Evolutionary conservation across 2,888 invertebrate species (phyloP), one percentile per base, ranked within the genome.

Genomic region (Carpatolechia fugitivella): DNA sequence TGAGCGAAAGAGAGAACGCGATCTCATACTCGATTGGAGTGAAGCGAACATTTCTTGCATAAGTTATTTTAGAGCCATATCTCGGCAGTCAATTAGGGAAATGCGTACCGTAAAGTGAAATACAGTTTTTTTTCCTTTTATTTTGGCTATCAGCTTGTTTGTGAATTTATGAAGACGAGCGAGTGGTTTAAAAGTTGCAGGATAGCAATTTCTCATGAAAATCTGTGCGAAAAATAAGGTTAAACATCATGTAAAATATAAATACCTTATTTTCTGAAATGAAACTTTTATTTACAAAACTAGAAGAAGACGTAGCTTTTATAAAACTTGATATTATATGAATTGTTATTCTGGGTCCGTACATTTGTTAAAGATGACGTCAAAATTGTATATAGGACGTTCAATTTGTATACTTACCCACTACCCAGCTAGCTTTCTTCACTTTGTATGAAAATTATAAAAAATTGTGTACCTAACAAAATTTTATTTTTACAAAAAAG

Each of bases 151-250:
- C 44, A 44, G 44, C n/a, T 6, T 40, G 20, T 5, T 24, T 11
- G 44, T 11, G 24, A 7, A 3, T 20, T 14, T 16, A 16, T 7
- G 40, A 72, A 24, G 24, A n/a, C n/a, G n/a, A n/a, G n/a, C n/a
- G n/a, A n/a, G n/a, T n/a, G n/a, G n/a, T n/a, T n/a, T n/a, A n/a
- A n/a, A n/a, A n/a, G n/a, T n/a, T n/a, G n/a, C n/a, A n/a, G n/a
- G n/a, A n/a, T n/a, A n/a, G n/a, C n/a, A n/a, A n/a, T n/a, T 31
- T 31, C 31, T 31, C 31, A 6, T n/a, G 11, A 31, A 31, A 10
- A 31, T 31, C 31, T 1, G n/a, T n/a, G n/a, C n/a, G n/a, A n/a
- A n/a, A n/a, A n/a, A n/a, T n/a, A n/a, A n/a, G n/a, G n/a, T n/a
- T n/a, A n/a, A n/a, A n/a, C n/a, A n/a, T n/a, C n/a, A n/a, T n/a